Evolutionary conservation across 2,113 vertebrate species (phyloP).

Genomic region (Electrona antarctica): DNA sequence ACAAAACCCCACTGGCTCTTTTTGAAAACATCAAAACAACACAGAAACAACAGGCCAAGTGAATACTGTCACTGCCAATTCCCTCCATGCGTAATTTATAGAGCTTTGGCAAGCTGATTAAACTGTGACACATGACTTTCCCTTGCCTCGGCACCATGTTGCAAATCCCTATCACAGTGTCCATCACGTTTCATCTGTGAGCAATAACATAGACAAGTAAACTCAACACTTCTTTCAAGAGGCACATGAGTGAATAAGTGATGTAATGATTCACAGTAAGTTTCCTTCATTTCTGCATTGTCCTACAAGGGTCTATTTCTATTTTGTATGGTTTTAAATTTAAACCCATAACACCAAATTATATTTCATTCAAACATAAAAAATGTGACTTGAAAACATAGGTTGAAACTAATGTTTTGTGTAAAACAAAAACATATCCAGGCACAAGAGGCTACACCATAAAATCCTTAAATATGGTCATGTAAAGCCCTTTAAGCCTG

Average conservation of each 20-base stretch:
- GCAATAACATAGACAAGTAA: conserved; percentile 22
- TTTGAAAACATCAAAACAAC: conserved; percentile 49
- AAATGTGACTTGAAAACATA: no score
- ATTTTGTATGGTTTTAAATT: no score
- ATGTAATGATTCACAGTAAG: neutral
- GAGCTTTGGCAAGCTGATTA: conserved; percentile 30
- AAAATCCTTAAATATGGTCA: no score
- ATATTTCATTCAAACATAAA: no score
- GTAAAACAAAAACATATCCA: no score
- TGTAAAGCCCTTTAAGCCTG: no score
- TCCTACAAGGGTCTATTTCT: no score
- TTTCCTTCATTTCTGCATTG: no score
- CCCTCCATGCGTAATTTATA: conserved; percentile 25
- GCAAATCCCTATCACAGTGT: conserved; percentile 42
- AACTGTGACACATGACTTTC: conserved; percentile 17
- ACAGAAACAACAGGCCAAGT: conserved; percentile 42
- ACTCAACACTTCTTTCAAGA: conserved; percentile 25
- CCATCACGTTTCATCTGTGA: neutral
- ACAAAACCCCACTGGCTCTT: conserved; percentile 3
- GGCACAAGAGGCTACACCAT: no score
- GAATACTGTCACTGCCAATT: conserved; percentile 38
- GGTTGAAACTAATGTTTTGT: no score
- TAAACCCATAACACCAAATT: no score
- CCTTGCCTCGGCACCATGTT: conserved; percentile 26
- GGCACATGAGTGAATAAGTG: neutral